A percentile compares a stretch with the other conserved stretches of the same genome.
Evolutionary conservation across 1,140 invertebrate species (phyloP).

Genomic region (Radopholus similis): DNA sequence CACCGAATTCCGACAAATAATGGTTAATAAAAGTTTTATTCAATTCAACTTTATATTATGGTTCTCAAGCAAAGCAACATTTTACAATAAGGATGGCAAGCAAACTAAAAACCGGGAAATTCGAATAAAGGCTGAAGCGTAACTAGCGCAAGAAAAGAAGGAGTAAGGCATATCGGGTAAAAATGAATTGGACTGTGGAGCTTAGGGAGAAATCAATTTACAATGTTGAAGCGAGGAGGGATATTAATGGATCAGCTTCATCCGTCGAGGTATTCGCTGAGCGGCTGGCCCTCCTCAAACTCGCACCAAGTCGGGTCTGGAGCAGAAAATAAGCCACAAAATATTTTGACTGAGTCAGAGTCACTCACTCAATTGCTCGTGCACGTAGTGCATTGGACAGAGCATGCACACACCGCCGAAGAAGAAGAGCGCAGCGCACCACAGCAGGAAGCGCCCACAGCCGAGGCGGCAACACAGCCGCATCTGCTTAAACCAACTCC

Average conservation of each 20-base stretch:
- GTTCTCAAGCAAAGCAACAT: too few relatives aligned
- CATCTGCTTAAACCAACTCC: constrained; percentile 33
- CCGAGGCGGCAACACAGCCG: constrained; percentile 43
- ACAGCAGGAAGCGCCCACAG: constrained; percentile 32
- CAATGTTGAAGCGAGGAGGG: background rate
- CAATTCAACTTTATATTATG: background rate
- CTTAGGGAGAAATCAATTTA: background rate
- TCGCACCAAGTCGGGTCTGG: constrained; percentile 18
- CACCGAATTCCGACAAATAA: too few relatives aligned
- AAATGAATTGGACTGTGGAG: background rate
- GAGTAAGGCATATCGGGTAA: background rate
- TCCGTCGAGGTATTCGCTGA: constrained; percentile 24
- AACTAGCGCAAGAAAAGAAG: background rate
- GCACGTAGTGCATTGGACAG: constrained; percentile 39
- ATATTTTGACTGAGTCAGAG: background rate
- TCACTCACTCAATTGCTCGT: constrained; percentile 30
- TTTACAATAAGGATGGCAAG: background rate
- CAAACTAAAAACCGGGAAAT: background rate
- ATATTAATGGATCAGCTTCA: too few relatives aligned
- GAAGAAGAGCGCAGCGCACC: constrained; percentile 30
- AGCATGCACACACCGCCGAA: constrained; percentile 42
- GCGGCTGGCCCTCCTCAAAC: constrained; percentile 7
- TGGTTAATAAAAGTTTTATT: background rate
- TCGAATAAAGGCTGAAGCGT: background rate
- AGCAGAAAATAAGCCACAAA: background rate